These are phyloP conservation scores for Poeciliopsis gracilis DNA, from an alignment of 2,797 vertebrate genomes.

Conservation along the genomic window DNA sequence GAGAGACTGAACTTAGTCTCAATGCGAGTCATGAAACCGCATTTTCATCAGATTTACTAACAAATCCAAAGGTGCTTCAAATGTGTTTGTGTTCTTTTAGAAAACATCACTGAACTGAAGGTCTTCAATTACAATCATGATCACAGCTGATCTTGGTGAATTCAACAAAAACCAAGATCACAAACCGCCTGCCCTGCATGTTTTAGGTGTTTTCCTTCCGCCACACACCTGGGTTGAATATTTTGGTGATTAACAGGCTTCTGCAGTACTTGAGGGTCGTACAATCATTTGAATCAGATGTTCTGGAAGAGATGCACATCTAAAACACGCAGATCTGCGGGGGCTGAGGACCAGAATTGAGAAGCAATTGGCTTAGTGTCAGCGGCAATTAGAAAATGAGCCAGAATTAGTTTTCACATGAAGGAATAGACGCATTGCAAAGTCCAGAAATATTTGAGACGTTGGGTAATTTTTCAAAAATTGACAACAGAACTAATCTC, in stretches of 20 bases:
- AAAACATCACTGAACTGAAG: neutral
- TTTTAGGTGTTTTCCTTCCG: too few species aligned
- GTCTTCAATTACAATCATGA: neutral
- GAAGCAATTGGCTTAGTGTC: neutral
- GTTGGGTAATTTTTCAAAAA: neutral
- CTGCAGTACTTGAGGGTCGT: too few species aligned
- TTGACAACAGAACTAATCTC: neutral
- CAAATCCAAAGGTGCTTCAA: neutral
- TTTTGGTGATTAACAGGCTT: too few species aligned
- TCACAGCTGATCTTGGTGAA: neutral
- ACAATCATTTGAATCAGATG: too few species aligned
- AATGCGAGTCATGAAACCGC: too few species aligned
- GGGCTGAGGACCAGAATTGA: too few species aligned
- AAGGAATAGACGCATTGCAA: neutral
- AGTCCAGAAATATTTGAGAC: neutral
- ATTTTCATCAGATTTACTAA: neutral
- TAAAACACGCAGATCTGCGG: too few species aligned
- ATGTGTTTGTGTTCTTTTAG: neutral
- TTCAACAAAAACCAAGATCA: neutral
- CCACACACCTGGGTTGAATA: too few species aligned
- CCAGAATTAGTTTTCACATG: neutral
- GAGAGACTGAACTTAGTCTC: too few species aligned
- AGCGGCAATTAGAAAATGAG: neutral
- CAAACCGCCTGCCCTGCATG: too few species aligned
- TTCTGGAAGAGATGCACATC: too few species aligned